These are phyloP conservation scores for Perizoma flavofasciatum DNA, from an alignment of 2,888 invertebrate species.

Conservation along the genomic window DNA sequence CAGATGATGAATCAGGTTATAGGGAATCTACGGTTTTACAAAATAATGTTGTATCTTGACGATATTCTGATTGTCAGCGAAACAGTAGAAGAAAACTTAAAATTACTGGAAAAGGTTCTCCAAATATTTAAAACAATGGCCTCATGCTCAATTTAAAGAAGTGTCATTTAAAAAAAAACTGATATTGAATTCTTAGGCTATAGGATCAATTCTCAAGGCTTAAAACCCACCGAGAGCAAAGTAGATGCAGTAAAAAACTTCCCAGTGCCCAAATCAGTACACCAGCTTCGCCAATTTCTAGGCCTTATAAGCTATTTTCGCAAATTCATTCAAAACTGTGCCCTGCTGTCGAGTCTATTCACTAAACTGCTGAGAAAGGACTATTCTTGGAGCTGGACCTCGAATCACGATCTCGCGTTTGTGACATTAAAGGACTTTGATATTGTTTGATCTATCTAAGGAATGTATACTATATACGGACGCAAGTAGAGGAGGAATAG, in stretches of 20 bases:
- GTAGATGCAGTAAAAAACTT: constrained; percentile 34
- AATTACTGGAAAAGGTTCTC: constrained; percentile 15
- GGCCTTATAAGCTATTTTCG: constrained; percentile 45
- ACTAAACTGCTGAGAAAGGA: constrained; percentile 41
- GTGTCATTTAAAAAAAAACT: constrained; percentile 40
- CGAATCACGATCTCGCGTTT: constrained; percentile 25
- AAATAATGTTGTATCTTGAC: constrained; percentile 17
- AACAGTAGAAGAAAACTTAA: constrained; percentile 13
- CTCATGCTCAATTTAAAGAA: constrained; percentile 43
- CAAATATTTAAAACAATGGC: constrained; percentile 22
- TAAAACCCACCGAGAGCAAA: constrained; percentile 10
- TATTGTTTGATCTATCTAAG: constrained; percentile 39
- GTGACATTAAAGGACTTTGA: constrained; percentile 22
- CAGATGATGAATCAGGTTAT: constrained; percentile 21
- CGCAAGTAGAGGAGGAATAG: constrained; percentile 41
- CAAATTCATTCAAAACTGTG: constrained; percentile 47
- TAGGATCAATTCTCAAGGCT: constrained; percentile 18
- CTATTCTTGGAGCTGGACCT: constrained; percentile 23
- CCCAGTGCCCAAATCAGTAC: constrained; percentile 33
- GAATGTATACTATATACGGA: constrained; percentile 50
- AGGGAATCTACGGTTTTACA: constrained; percentile 5
- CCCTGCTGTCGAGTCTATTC: constrained; percentile 39
- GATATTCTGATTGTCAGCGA: constrained; percentile 14
- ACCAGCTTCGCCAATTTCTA: constrained; percentile 33
- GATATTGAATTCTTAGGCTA: constrained; percentile 40